Evolutionary conservation across 2,113 vertebrate species (phyloP).

Genomic region (Calidris pugnax): DNA sequence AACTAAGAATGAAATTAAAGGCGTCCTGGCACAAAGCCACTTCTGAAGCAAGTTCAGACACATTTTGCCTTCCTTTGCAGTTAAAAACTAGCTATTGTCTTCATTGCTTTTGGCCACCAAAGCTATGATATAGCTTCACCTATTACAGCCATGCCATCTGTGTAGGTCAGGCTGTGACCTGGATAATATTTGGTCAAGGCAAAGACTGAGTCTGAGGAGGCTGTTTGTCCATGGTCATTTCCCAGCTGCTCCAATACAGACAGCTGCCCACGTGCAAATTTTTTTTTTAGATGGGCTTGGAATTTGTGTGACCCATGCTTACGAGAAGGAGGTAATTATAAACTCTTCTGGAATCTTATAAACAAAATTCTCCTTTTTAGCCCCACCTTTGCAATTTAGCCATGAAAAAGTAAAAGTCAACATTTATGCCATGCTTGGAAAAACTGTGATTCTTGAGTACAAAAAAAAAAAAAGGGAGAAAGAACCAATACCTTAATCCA

Average conservation of each 20-base stretch:
- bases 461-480: background rate
- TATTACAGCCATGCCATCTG: background rate
- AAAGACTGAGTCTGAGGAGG: background rate
- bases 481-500: constrained; percentile 69
- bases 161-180: background rate
- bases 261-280: background rate
- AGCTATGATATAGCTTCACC: background rate
- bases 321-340: background rate
- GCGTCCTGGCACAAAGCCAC: background rate
- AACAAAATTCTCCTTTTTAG: background rate
- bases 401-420: background rate
- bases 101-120: background rate
- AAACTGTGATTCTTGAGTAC: background rate
- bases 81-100: background rate
- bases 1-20: background rate
- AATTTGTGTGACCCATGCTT: background rate
- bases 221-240: background rate
- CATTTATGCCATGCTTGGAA: background rate
- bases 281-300: background rate
- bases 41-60: background rate
- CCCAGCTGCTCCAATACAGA: background rate
- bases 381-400: background rate
- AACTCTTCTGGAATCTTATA: background rate
- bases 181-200: background rate
- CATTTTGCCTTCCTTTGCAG: background rate